A percentile compares a stretch with the other conserved stretches of the same genome.
Evolutionary conservation across 2,113 vertebrate species (phyloP).

Genomic region (Saccopteryx bilineata): DNA sequence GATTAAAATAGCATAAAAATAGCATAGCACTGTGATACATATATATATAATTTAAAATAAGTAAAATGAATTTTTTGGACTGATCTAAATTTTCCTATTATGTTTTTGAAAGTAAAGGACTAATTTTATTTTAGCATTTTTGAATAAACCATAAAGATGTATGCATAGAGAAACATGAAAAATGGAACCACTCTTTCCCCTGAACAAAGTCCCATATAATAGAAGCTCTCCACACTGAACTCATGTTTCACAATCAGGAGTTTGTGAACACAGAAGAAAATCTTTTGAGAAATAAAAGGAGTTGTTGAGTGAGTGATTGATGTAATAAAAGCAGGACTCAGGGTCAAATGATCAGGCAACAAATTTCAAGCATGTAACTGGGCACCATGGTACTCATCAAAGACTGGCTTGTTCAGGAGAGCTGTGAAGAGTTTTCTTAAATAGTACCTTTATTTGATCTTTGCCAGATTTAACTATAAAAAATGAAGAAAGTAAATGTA

Average conservation of each 20-base stretch:
- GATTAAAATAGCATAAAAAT: background rate
- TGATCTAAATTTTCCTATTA: slow-evolving; percentile 5
- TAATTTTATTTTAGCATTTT: background rate
- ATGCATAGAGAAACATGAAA: background rate
- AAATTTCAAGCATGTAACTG: slow-evolving; percentile 46
- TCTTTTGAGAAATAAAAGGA: slow-evolving; percentile 50
- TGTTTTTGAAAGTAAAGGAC: slow-evolving; percentile 29
- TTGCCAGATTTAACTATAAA: slow-evolving; percentile 1
- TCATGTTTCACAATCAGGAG: slow-evolving; percentile 49
- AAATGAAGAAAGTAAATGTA: slow-evolving; percentile 52
- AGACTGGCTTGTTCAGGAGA: slow-evolving; percentile 12
- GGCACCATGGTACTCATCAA: background rate
- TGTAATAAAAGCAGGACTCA: slow-evolving; percentile 29
- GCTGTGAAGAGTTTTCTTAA: slow-evolving; percentile 23
- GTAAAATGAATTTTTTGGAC: slow-evolving; percentile 29
- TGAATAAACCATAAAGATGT: background rate
- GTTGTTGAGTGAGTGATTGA: slow-evolving; percentile 62
- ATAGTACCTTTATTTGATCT: slow-evolving; percentile 37
- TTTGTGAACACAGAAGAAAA: slow-evolving; percentile 24
- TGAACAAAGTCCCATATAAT: background rate
- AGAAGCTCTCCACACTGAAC: background rate
- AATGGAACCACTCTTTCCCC: background rate
- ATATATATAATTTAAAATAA: slow-evolving; percentile 42
- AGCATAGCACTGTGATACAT: background rate
- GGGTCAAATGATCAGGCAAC: slow-evolving; percentile 59